phyloP scores from a whole-genome alignment of 35 echinoderm and acorn worm genomes.

The Strongylocentrotus purpuratus region DNA sequence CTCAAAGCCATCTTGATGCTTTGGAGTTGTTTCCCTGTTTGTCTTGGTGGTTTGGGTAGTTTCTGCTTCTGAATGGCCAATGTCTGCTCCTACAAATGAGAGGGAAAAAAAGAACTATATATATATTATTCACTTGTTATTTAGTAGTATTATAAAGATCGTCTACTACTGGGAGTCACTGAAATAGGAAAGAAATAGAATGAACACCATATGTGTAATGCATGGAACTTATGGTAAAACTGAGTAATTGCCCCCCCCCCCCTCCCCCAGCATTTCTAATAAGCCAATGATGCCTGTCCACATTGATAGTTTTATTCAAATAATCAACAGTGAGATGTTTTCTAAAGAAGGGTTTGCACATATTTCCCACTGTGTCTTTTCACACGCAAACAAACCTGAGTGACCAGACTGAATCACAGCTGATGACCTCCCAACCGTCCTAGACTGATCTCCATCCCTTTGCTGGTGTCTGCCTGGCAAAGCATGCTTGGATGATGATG shows the following conservation, averaged over 20 bases:
- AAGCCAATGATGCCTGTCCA: too few relatives aligned
- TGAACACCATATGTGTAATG: too few relatives aligned
- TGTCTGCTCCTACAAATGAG: background rate
- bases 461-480: background rate
- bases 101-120: background rate
- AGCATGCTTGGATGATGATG: conserved; percentile 26
- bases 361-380: background rate
- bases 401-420: background rate
- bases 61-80: background rate
- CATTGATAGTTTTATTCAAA: too few relatives aligned
- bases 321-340: too few relatives aligned
- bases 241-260: too few relatives aligned
- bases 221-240: too few relatives aligned
- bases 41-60: background rate
- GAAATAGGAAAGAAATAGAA: too few relatives aligned
- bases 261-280: too few relatives aligned
- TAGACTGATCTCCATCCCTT: background rate
- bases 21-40: background rate
- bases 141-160: too few relatives aligned
- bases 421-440: background rate
- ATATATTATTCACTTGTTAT: background rate
- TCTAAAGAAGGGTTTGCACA: too few relatives aligned
- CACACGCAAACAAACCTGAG: background rate
- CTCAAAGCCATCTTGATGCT: background rate
- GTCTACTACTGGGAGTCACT: too few relatives aligned